Conservation (phyloP, 2,113 vertebrate species). For the Dendrocopos noguchii region DNA sequence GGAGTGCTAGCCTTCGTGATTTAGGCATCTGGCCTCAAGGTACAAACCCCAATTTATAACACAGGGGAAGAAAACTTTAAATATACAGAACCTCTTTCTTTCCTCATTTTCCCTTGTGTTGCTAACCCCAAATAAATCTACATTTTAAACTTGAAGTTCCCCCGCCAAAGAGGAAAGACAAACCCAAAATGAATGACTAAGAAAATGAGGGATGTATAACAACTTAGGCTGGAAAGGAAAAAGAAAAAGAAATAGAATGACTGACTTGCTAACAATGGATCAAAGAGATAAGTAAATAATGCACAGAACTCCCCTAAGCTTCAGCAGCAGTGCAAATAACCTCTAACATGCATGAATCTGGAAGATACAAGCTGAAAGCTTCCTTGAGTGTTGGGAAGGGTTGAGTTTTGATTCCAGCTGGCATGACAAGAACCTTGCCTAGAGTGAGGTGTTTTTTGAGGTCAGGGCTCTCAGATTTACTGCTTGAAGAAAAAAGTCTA, state of each 20-base stretch:
- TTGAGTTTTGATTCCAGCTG: constrained; percentile 13
- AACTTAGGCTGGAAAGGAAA: background rate
- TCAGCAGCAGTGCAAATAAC: constrained; percentile 19
- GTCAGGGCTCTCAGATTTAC: constrained; percentile 8
- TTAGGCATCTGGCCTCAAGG: constrained; percentile 1
- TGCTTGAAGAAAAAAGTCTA: constrained; percentile 20
- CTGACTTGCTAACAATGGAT: constrained; percentile 31
- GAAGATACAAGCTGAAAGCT: constrained; percentile 11
- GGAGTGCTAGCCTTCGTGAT: background rate
- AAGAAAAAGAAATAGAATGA: background rate
- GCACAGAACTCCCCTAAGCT: constrained; percentile 31
- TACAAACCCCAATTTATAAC: background rate
- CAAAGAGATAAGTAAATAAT: constrained; percentile 51
- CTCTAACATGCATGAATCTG: constrained; percentile 40
- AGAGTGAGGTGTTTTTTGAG: constrained; percentile 29
- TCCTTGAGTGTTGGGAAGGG: constrained; percentile 19
- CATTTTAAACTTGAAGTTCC: background rate
- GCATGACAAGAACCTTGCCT: constrained; percentile 29
- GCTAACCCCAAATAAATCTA: background rate
- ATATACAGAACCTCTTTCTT: background rate
- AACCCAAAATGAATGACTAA: background rate
- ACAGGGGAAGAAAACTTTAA: constrained; percentile 1
- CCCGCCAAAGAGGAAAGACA: constrained; percentile 4
- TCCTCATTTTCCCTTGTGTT: background rate
- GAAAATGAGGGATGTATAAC: constrained; percentile 13